Evolutionary conservation across 2,797 vertebrate species (phyloP), one percentile per base, ranked within the genome.

Genomic region (Xenops minutus): DNA sequence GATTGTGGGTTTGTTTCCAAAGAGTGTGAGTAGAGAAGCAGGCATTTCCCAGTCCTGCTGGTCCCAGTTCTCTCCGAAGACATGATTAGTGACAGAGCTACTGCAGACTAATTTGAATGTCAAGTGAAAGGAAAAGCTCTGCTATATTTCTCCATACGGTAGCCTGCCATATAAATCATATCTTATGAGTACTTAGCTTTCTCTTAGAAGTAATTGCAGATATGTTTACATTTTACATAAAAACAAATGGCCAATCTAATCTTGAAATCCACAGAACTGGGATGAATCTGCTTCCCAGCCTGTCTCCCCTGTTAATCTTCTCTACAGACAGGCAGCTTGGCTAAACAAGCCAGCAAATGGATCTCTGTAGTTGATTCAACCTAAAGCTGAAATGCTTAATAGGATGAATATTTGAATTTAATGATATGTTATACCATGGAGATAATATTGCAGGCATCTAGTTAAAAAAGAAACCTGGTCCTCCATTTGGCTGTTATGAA

Each of bases 381-480:
- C 41, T 61, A 14, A 81, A 66, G 61, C 55, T 82, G 92, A 89
- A 93, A 81, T 29, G 49, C 37, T 19, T 51, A 72, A 93, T 72
- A 55, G 54, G 93, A 86, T 80, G 37, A 86, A 54, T 82, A 88
- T 92, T 88, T 85, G 26, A 96, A 94, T 91, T 91, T 87, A 91
- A 91, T 94, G 85, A 59, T 41, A 26, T 32, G 67, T 85, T 79
- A 79, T 81, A 12, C 27, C 12, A 4, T 27, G 30, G 90, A 96
- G 89, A 88, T 83, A 54, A 44, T 67, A 74, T 84, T 92, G 55
- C 58, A 95, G 88, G 46, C 72, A 74, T 49, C 32, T 62, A 82
- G 82, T 76, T 51, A 58, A 85, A 91, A 89, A 79, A n/a, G 51
- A 90, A 91, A 77, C 29, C 16, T 80, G 48, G 27, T 85, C 81